Percentiles rank a stretch among this genome's conserved stretches.
phyloP scores from a whole-genome alignment of 2,113 vertebrate genomes.

The Campylorhamphus procurvoides region DNA sequence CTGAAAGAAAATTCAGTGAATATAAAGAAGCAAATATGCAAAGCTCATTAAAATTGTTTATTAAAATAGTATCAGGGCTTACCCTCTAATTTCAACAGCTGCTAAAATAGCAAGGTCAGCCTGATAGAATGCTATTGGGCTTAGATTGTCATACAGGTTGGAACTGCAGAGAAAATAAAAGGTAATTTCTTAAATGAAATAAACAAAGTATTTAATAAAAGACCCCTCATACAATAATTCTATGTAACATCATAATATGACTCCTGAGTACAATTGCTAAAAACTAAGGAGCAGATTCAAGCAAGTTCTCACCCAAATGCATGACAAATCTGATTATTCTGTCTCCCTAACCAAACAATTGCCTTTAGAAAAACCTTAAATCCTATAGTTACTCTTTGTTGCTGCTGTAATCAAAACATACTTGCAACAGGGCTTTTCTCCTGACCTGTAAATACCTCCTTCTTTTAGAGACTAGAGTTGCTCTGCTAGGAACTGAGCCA shows the following conservation, averaged over 20 bases:
- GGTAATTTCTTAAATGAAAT: neutral
- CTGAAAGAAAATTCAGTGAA: neutral
- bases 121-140: slow-evolving; percentile 81
- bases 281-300: neutral
- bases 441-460: neutral
- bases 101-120: slow-evolving; percentile 88
- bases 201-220: neutral
- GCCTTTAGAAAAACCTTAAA: neutral
- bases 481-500: neutral
- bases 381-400: neutral
- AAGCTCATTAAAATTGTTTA: neutral
- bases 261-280: neutral
- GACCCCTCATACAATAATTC: neutral
- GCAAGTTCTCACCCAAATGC: neutral
- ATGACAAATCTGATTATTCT: neutral
- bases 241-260: neutral
- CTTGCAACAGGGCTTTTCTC: neutral
- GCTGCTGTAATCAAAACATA: neutral
- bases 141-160: slow-evolving; percentile 88
- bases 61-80: slow-evolving; percentile 20
- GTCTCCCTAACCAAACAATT: neutral
- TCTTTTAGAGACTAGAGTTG: neutral
- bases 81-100: slow-evolving; percentile 95
- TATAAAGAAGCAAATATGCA: neutral
- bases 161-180: slow-evolving; percentile 79